Evolutionary conservation across 2,797 vertebrate genomes (phyloP), one percentile per base, ranked within the genome.

Genomic region (Pelodytes ibericus): DNA sequence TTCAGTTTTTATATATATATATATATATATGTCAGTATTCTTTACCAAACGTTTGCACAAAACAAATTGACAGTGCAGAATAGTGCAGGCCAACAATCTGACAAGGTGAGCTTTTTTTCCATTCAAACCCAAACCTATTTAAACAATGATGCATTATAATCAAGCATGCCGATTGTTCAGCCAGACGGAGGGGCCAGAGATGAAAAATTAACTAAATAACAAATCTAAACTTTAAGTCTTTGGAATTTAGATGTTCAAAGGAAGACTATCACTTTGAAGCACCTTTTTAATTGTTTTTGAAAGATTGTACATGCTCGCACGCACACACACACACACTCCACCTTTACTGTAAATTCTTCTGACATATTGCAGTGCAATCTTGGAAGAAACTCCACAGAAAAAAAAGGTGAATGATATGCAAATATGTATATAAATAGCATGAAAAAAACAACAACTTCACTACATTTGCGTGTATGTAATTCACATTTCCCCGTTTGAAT

Each of bases 401-500:
- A 82, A 83, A 82, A 85, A 85, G 66, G 84, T 87, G 83, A 64
- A 84, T n/a, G 88, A 89, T 90, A 89, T 89, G 88, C 89, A 90
- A 87, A 88, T 87, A 66, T 91, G 78, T 87, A 90, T 82, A 88
- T 87, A 88, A 82, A 81, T 82, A 85, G 87, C 87, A 89, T 88
- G 84, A 80, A 81, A 84, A 82, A 2, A n/a, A n/a, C n/a, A n/a
- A n/a, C n/a, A n/a, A 81, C 82, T 85, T 89, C 86, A 80, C 82
- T 88, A 88, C 87, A 88, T 85, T 22, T 85, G 86, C 86, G 84
- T 36, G 64, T 68, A 68, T 87, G 70, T 86, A 81, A 82, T 81
- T 72, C 82, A 70, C 79, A 80, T 81, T 75, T 82, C 3, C 71
- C 41, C 39, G 71, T 61, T 72, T 72, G 76, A 73, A 67, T 73